phyloP scores from a whole-genome alignment of 2,797 vertebrate species.

The Alca torda region DNA sequence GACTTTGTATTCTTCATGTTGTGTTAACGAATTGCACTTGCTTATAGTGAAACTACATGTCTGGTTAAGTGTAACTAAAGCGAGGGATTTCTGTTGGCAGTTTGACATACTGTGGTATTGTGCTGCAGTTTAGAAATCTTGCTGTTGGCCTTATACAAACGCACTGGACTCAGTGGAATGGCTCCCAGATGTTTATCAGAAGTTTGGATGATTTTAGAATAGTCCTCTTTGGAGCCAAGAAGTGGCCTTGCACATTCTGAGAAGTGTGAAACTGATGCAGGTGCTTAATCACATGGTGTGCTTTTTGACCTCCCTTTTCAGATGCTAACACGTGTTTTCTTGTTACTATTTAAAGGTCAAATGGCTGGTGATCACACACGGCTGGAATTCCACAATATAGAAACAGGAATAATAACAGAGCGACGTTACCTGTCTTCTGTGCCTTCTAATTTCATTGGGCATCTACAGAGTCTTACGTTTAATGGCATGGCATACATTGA shows the following conservation, averaged over 20 bases:
- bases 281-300: background rate
- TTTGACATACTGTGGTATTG: background rate
- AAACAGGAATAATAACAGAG: slow-evolving; percentile 97
- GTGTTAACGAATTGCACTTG: background rate
- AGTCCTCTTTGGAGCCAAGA: background rate
- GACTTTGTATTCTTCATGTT: background rate
- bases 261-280: background rate
- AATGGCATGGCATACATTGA: slow-evolving; percentile 99
- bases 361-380: slow-evolving; percentile 97
- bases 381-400: slow-evolving; percentile 98
- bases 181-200: background rate
- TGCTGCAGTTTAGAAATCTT: background rate
- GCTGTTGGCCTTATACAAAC: background rate
- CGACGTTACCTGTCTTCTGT: slow-evolving; percentile 90
- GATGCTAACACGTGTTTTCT: slow-evolving; percentile 41
- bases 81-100: background rate
- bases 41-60: background rate
- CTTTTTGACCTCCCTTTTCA: background rate
- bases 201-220: background rate
- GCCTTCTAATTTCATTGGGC: slow-evolving; percentile 98
- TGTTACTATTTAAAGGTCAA: slow-evolving; percentile 84
- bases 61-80: background rate
- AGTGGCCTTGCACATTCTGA: background rate
- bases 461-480: slow-evolving; percentile 95
- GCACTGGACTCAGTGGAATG: background rate